Evolutionary conservation across 2,113 vertebrate species (phyloP), one percentile per base, ranked within the genome.

Genomic region (Antigone vipio): DNA sequence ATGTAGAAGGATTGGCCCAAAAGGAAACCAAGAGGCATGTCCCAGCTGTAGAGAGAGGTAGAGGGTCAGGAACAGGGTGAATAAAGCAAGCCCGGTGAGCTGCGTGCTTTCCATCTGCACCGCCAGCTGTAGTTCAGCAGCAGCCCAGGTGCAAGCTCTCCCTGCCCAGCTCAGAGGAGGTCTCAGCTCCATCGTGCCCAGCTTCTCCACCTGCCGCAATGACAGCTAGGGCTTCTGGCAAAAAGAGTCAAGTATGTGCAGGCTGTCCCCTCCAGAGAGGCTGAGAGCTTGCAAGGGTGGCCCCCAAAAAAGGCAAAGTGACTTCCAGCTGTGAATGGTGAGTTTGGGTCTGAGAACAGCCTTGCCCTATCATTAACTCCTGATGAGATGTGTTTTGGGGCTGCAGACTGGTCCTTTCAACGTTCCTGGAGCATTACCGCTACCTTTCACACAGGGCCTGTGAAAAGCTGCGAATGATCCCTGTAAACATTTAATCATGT

Each of bases 121-220:
- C 56, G 50, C 34, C 32, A 52, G 56, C 45, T 55, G 49, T 20
- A 40, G 62, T 32, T 50, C 75, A 68, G 53, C 44, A 44, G 47
- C 5, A 75, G 49, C 23, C 24, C 52, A 32, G n/a, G 53, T 55
- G 18, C 26, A 63, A 78, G 29, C 23, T 14, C 26, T 69, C 4
- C 24, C 27, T 72, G 27, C 27, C 22, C 2, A 16, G 27, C 52
- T 29, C 14, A 15, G 52, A 44, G 59, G 14, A 42, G 23, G 6
- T 44, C 67, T 76, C 1, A 0, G 14, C 9, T 81, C 35, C 40
- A 18, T 38, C 2, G 0, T 20, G 23, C 11, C 23, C 24, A 56
- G 20, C 44, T 85, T 76, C 62, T 56, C 71, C 67, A 44, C 30
- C 29, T 76, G 40, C 7, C 3, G 1, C 42, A 80, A 3, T 3